Conservation (phyloP, 2,113 vertebrate genomes). For the Propithecus coquereli region DNA sequence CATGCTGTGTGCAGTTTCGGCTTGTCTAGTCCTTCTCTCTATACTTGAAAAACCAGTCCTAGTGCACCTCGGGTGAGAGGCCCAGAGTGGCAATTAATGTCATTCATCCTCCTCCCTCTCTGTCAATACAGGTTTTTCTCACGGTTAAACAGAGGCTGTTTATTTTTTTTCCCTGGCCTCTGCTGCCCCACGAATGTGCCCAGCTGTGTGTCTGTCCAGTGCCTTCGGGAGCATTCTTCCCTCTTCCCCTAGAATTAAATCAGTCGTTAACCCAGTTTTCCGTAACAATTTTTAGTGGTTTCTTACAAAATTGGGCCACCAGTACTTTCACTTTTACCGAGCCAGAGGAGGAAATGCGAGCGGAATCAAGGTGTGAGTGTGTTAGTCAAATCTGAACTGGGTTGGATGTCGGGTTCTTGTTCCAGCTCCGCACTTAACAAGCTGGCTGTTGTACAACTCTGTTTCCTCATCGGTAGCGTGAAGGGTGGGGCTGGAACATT, state of each 20-base stretch:
- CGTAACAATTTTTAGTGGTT: conserved; percentile 11
- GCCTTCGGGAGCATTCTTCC: background rate
- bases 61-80: background rate
- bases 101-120: background rate
- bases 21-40: background rate
- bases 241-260: background rate
- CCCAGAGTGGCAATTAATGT: conserved; percentile 23
- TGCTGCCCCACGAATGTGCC: rapidly evolving
- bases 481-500: background rate
- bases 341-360: background rate
- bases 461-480: background rate
- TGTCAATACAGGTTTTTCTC: background rate
- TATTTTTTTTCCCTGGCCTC: background rate
- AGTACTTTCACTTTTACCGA: background rate
- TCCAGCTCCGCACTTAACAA: background rate
- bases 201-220: background rate
- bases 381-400: background rate
- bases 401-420: background rate
- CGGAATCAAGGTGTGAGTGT: background rate
- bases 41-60: conserved; percentile 47
- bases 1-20: background rate
- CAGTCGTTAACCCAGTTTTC: background rate
- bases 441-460: background rate
- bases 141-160: background rate
- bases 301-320: background rate